These are phyloP conservation scores for Erythrocercus mccallii DNA, from an alignment of 2,113 vertebrate genomes.

Conservation along the genomic window DNA sequence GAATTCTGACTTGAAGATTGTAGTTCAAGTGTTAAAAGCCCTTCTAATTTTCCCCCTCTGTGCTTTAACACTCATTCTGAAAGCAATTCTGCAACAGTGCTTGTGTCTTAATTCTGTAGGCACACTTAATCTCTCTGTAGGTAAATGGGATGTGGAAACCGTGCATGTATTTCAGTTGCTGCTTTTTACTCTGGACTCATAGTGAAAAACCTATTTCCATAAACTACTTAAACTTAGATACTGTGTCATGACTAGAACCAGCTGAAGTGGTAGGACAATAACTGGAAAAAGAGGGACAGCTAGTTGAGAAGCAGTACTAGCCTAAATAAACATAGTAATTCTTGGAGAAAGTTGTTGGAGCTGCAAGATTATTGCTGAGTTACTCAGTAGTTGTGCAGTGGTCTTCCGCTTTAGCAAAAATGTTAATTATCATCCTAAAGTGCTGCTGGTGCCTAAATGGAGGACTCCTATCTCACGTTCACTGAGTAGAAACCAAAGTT, in stretches of 20 bases:
- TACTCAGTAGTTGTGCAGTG: not conserved
- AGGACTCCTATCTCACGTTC: not conserved
- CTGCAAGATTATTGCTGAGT: not conserved
- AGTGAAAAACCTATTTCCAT: not conserved
- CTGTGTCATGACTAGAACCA: not conserved
- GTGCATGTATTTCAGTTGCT: not conserved
- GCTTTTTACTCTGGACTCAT: not conserved
- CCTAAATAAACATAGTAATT: not conserved
- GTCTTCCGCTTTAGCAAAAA: not conserved
- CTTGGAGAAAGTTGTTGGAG: not conserved
- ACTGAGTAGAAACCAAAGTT: not conserved
- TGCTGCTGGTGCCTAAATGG: not conserved
- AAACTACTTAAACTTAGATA: not conserved
- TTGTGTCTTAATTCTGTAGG: not conserved
- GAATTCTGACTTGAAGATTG: not conserved
- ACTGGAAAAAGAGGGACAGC: not conserved
- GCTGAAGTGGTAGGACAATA: not conserved
- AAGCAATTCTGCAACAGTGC: not conserved
- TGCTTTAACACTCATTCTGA: not conserved
- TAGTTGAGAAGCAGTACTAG: not conserved
- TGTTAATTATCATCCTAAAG: not conserved
- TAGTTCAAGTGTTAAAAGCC: not conserved
- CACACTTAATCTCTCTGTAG: not conserved
- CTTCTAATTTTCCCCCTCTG: not conserved
- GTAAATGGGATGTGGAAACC: not conserved